A percentile compares a stretch with the other conserved stretches of the same genome.
Conservation (phyloP, 2,797 vertebrate genomes). For the Buphagus erythrorhynchus region DNA sequence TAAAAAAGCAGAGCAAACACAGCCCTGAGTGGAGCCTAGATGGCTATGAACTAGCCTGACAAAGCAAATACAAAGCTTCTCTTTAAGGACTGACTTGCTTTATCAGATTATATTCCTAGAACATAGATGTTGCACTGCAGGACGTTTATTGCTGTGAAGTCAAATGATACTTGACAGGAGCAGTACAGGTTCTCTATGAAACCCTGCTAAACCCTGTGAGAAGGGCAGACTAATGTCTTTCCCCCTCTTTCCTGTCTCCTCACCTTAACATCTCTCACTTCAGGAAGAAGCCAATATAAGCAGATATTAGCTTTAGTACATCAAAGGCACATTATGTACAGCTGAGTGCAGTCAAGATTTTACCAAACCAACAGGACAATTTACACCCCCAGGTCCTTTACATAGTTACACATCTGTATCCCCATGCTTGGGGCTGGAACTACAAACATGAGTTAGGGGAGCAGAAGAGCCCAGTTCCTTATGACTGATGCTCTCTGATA, state of each 20-base stretch:
- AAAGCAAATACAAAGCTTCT: background rate
- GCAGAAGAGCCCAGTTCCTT: background rate
- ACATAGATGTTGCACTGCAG: background rate
- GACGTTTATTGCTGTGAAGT: background rate
- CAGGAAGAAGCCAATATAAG: background rate
- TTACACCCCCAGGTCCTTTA: background rate
- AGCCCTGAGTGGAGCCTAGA: background rate
- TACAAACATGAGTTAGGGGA: background rate
- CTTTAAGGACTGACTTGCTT: background rate
- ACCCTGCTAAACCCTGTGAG: background rate
- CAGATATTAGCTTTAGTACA: background rate
- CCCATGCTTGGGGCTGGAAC: background rate
- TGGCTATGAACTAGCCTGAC: background rate
- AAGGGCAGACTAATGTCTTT: accelerated
- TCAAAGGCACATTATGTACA: background rate
- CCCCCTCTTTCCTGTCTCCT: background rate
- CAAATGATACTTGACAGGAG: background rate
- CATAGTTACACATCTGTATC: background rate
- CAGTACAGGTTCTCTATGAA: background rate
- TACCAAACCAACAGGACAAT: background rate
- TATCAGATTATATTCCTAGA: background rate
- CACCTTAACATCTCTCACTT: background rate
- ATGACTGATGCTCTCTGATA: background rate
- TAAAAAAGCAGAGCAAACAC: background rate
- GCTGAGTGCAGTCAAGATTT: background rate